Conservation (phyloP, 2,113 vertebrate genomes). For the Muscicapa adusta region DNA sequence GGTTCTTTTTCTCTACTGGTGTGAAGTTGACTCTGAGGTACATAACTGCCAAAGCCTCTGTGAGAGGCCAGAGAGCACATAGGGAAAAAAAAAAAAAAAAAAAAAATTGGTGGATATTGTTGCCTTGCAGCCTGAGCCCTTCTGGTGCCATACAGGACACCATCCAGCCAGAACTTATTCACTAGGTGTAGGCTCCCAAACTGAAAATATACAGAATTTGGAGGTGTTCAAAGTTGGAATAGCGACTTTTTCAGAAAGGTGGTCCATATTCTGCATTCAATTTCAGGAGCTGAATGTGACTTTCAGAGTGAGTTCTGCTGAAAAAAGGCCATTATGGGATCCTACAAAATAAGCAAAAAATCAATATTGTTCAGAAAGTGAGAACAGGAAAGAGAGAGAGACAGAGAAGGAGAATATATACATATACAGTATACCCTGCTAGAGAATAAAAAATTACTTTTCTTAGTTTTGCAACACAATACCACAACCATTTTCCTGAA, state of each 20-base stretch:
- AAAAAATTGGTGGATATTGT: background rate
- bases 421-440: background rate
- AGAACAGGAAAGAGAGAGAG: background rate
- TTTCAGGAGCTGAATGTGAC: background rate
- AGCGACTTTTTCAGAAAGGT: background rate
- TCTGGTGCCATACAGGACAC: too few species aligned
- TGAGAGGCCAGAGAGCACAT: background rate
- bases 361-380: background rate
- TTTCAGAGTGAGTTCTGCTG: background rate
- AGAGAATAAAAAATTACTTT: background rate
- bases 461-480: background rate
- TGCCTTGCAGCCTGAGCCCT: background rate
- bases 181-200: background rate
- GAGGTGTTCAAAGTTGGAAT: background rate
- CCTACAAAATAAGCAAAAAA: background rate
- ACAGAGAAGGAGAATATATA: background rate
- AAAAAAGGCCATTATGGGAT: background rate
- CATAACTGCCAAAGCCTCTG: background rate
- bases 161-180: background rate
- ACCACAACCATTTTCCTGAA: background rate
- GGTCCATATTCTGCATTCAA: background rate
- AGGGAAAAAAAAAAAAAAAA: too few species aligned
- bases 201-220: background rate
- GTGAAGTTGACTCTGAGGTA: slow-evolving; percentile 5
- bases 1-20: background rate